Conservation (phyloP, 2,797 vertebrate species). For the Chaunax sp. region DNA sequence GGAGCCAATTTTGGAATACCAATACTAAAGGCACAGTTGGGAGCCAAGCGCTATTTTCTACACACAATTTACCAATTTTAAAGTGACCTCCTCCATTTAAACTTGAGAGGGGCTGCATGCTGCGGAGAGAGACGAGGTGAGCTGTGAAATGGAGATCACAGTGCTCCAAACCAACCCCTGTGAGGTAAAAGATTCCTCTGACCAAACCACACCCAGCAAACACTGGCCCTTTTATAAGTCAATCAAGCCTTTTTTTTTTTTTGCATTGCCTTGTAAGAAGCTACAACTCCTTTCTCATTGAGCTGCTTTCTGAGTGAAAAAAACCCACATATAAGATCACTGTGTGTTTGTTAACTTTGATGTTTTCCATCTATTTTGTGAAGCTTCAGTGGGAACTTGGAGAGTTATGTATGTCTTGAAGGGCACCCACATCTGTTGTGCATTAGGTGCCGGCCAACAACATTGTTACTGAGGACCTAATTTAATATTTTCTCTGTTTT, state of each 20-base stretch:
- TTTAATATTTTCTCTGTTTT: constrained; percentile 98
- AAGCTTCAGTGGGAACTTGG: constrained; percentile 82
- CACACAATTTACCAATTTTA: constrained; percentile 82
- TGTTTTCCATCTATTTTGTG: constrained; percentile 79
- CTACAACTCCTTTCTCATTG: constrained; percentile 61
- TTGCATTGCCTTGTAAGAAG: constrained; percentile 55
- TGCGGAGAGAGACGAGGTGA: constrained; percentile 72
- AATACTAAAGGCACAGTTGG: constrained; percentile 63
- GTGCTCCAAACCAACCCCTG: constrained; percentile 68
- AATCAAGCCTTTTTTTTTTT: constrained; percentile 56
- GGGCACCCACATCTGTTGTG: constrained; percentile 94
- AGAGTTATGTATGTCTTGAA: constrained; percentile 81
- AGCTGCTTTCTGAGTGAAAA: constrained; percentile 54
- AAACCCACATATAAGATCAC: constrained; percentile 65
- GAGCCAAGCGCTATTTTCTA: constrained; percentile 72
- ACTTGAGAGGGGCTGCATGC: constrained; percentile 75
- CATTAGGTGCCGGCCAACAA: constrained; percentile 96
- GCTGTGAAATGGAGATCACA: constrained; percentile 80
- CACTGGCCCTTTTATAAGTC: constrained; percentile 75
- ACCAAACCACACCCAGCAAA: constrained; percentile 68
- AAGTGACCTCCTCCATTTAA: constrained; percentile 78
- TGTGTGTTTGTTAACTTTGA: constrained; percentile 79
- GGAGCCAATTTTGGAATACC: constrained; percentile 69
- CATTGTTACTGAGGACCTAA: constrained; percentile 98
- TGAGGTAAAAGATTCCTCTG: constrained; percentile 74